phyloP scores from a whole-genome alignment of 2,888 invertebrate genomes.

The Anorthoa munda region DNA sequence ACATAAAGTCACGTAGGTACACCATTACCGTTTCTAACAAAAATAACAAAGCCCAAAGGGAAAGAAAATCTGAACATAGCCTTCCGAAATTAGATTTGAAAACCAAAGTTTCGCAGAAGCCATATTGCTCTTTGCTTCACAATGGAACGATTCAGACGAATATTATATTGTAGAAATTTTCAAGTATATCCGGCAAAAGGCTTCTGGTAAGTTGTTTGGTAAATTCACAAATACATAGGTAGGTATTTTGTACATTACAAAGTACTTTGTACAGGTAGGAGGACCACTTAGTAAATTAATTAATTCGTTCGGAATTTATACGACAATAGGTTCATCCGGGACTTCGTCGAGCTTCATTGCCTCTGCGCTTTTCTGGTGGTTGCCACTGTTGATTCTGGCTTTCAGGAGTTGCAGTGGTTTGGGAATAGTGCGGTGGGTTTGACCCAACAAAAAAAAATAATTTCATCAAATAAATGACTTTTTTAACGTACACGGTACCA shows the following conservation, averaged over 20 bases:
- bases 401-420: too few species aligned
- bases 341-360: too few species aligned
- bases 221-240: conserved; percentile 2
- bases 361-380: too few species aligned
- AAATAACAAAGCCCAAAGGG: background rate
- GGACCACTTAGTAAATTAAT: background rate
- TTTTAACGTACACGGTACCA: too few species aligned
- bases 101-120: conserved; percentile 27
- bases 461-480: too few species aligned
- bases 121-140: conserved; percentile 15
- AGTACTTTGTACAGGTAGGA: conserved; percentile 11
- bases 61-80: conserved; percentile 1
- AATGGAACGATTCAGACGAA: conserved; percentile 30
- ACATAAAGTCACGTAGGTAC: too few species aligned
- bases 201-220: conserved; percentile 22
- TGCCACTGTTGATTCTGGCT: too few species aligned
- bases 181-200: conserved; percentile 7
- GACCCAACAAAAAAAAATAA: too few species aligned
- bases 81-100: conserved; percentile 26
- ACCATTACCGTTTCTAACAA: too few species aligned
- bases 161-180: conserved; percentile 30
- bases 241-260: conserved; percentile 10
- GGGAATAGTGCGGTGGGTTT: too few species aligned
- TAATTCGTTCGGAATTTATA: too few species aligned
- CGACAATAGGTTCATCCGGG: too few species aligned